Conservation (phyloP, 2,797 vertebrate species). For the Labroides dimidiatus region DNA sequence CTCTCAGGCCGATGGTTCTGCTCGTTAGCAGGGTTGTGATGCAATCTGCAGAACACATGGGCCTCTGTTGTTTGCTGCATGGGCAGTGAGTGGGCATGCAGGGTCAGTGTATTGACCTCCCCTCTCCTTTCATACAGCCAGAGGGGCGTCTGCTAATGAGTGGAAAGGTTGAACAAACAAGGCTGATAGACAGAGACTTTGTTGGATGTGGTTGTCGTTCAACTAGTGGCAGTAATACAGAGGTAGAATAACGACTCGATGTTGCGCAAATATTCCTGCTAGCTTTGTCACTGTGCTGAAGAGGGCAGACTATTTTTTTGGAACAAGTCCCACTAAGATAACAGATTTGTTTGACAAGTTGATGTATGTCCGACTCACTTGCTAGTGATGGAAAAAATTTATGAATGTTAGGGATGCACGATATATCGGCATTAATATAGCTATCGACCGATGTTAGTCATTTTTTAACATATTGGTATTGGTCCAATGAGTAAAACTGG, state of each 20-base stretch:
- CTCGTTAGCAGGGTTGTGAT: constrained; percentile 75
- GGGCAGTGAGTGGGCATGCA: constrained; percentile 68
- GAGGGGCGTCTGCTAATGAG: constrained; percentile 79
- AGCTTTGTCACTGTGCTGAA: constrained; percentile 34
- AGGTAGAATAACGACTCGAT: constrained; percentile 37
- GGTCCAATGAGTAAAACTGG: too few species aligned
- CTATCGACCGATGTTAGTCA: too few species aligned
- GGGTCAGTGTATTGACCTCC: constrained; percentile 72
- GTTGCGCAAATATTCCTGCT: constrained; percentile 30
- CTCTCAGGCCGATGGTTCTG: constrained; percentile 70
- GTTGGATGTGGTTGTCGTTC: constrained; percentile 67
- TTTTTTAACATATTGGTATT: too few species aligned
- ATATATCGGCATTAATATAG: too few species aligned
- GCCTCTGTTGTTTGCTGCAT: constrained; percentile 70
- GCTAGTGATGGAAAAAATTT: not conserved
- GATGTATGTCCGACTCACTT: not conserved
- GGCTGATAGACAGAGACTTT: constrained; percentile 68
- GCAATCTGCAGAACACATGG: constrained; percentile 74
- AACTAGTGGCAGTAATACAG: constrained; percentile 59
- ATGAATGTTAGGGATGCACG: too few species aligned
- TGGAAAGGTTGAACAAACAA: constrained; percentile 78
- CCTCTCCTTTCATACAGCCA: constrained; percentile 65
- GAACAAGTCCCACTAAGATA: too few species aligned
- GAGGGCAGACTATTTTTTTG: constrained; percentile 1
- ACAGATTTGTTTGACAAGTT: not conserved